phyloP scores from a whole-genome alignment of 2,113 vertebrate genomes.

The Syrrhaptes paradoxus region DNA sequence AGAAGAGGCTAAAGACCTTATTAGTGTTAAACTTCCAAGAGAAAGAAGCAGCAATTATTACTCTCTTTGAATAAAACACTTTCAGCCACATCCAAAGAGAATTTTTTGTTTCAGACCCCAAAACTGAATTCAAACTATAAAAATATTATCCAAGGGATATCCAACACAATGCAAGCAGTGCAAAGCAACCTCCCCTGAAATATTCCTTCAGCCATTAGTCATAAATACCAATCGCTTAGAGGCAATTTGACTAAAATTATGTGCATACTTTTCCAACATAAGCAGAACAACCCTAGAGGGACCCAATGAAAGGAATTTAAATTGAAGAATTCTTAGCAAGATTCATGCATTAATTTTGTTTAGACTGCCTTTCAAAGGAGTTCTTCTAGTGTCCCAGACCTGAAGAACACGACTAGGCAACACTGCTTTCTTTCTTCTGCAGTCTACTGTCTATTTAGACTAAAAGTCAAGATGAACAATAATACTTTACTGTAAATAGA shows the following conservation, averaged over 20 bases:
- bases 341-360: background rate
- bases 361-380: slow-evolving; percentile 11
- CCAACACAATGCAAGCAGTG: background rate
- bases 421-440: background rate
- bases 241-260: background rate
- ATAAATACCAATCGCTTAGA: background rate
- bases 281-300: background rate
- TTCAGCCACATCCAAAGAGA: background rate
- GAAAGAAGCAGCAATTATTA: background rate
- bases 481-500: slow-evolving; percentile 47
- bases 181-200: background rate
- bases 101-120: background rate
- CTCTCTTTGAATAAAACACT: background rate
- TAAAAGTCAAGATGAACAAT: slow-evolving; percentile 35
- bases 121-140: background rate
- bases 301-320: background rate
- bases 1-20: background rate
- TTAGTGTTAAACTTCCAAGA: background rate
- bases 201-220: background rate
- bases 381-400: background rate
- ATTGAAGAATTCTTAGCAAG: background rate
- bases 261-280: background rate
- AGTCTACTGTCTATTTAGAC: background rate
- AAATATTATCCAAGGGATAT: background rate
- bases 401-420: background rate